Percentiles rank a stretch among this genome's conserved stretches.
These are phyloP conservation scores for Vicugna pacos DNA, from an alignment of 2,113 vertebrate species.

Conservation along the genomic window DNA sequence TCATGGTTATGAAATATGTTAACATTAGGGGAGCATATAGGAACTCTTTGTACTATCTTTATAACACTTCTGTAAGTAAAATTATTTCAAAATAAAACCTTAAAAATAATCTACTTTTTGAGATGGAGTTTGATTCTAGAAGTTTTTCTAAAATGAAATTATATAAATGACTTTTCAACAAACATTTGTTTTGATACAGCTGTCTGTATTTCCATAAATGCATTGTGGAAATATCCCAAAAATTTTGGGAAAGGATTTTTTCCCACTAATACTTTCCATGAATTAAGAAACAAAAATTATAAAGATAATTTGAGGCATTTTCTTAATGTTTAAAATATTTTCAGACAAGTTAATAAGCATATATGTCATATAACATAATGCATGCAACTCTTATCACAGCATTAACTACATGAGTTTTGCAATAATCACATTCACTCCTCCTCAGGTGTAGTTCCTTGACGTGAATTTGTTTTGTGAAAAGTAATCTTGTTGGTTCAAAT, in stretches of 20 bases:
- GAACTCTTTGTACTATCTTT: background rate
- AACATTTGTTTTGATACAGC: background rate
- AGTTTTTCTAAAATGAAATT: background rate
- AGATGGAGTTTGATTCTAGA: background rate
- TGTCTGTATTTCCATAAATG: background rate
- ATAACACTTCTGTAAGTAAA: background rate
- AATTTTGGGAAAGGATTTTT: background rate
- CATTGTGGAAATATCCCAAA: background rate
- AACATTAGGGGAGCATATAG: background rate
- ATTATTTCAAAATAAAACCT: background rate
- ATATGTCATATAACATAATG: background rate
- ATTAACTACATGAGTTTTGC: background rate
- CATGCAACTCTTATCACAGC: background rate
- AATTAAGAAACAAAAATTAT: background rate
- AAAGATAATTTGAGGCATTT: background rate
- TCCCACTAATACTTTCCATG: background rate
- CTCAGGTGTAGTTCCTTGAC: background rate
- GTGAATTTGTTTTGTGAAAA: background rate
- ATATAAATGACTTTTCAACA: background rate
- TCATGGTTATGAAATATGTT: background rate
- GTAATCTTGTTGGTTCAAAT: background rate
- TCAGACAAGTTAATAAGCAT: background rate
- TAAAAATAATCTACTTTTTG: background rate
- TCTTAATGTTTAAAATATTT: background rate
- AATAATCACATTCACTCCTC: background rate